Evolutionary conservation across 2,113 vertebrate species (phyloP), one percentile per base, ranked within the genome.

Genomic region (Monarcha castaneiventris): DNA sequence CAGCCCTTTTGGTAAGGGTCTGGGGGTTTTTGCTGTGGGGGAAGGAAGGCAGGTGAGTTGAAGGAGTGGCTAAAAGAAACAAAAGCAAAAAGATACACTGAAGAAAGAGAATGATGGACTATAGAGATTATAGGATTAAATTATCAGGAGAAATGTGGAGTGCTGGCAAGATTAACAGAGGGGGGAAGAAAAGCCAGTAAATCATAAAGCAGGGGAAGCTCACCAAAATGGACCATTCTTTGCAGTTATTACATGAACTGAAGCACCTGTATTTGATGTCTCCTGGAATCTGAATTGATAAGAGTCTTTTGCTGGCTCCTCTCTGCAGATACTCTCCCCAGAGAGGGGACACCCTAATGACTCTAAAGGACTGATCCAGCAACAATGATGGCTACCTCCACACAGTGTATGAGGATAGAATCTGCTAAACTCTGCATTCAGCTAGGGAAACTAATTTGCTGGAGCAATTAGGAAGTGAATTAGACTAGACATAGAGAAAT

Each of bases 401-500:
- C 67, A 22, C 18, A 69, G 41, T 3, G 23, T 29, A 51, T 27
- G 18, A 75, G 84, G 13, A 17, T 32, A 83, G 86, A 75, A 29
- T 44, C 52, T 82, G 21, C 66, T 84, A 63, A 83, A 90, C 85
- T 62, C 41, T 54, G 52, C 79, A 62, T 69, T 88, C 49, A 89
- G 39, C 68, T 61, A 71, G 48, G 76, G 39, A 83, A 91, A 89
- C 64, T 83, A 85, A 90, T 91, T 95, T 94, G 62, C 58, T 75
- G 26, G 48, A 84, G 84, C 94, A 96, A 97, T 93, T 94, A 95
- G 89, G 89, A 94, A 90, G 75, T 67, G 83, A 96, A 90, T 94
- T 93, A 92, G 83, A 69, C 84, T 82, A 79, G 67, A 89, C 80
- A 39, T 2, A 66, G 64, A 64, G 73, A 89, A 91, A 71, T 89